Evolutionary conservation across 2,113 vertebrate species (phyloP).

Genomic region (Oreochromis tanganicae): DNA sequence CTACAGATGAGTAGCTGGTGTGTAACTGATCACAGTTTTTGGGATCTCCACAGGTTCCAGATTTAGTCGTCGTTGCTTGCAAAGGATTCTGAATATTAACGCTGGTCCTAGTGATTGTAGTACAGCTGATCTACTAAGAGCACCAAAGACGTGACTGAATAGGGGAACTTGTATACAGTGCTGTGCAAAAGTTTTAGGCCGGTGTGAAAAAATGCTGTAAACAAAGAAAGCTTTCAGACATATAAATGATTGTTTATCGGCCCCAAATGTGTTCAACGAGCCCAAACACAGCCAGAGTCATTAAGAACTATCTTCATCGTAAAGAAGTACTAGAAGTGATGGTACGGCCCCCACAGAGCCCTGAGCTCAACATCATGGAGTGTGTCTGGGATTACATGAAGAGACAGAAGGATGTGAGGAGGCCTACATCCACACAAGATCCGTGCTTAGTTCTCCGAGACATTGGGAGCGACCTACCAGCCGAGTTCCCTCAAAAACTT

Average conservation of each 20-base stretch:
- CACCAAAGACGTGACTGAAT: neutral
- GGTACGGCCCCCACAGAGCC: neutral
- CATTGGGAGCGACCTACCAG: neutral
- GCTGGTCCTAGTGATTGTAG: rapidly evolving
- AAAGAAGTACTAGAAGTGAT: neutral
- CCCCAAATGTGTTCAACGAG: neutral
- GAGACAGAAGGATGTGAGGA: neutral
- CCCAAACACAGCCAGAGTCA: neutral
- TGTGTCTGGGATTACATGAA: neutral
- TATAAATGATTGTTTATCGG: neutral
- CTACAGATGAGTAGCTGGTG: neutral
- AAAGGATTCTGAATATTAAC: neutral
- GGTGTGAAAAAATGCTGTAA: neutral
- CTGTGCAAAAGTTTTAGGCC: neutral
- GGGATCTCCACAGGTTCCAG: neutral
- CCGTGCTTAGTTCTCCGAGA: neutral
- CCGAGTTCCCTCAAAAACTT: rapidly evolving
- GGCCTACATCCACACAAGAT: rapidly evolving
- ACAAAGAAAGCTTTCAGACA: neutral
- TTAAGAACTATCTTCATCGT: neutral
- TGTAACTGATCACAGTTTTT: neutral
- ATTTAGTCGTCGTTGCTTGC: neutral
- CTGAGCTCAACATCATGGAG: neutral
- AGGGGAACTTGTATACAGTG: neutral
- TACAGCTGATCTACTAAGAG: neutral